These are phyloP conservation scores for Drosophila tropicalis DNA, from an alignment of 1,140 invertebrate genomes.

Conservation along the genomic window DNA sequence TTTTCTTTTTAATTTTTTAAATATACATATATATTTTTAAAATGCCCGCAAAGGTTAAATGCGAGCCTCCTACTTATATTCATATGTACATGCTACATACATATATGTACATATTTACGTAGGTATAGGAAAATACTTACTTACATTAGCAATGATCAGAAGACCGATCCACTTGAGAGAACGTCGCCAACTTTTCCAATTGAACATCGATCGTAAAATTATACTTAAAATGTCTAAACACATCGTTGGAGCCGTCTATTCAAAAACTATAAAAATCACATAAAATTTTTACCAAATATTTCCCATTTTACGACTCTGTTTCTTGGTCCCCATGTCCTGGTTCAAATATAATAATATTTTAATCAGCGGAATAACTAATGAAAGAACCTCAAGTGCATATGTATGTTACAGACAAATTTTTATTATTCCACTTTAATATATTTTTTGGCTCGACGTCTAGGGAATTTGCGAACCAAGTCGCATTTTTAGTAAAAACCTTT, in stretches of 20 bases:
- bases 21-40: constrained; percentile 16
- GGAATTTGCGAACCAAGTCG: constrained; percentile 52
- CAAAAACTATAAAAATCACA: constrained; percentile 75
- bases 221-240: constrained; percentile 76
- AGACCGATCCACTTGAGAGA: constrained; percentile 54
- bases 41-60: constrained; percentile 69
- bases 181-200: constrained; percentile 44
- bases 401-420: constrained; percentile 35
- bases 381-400: constrained; percentile 45
- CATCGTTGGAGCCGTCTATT: constrained; percentile 74
- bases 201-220: constrained; percentile 61
- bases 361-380: constrained; percentile 56
- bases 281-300: constrained; percentile 41
- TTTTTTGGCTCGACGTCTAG: constrained; percentile 66
- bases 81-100: too few species aligned
- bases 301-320: constrained; percentile 49
- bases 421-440: constrained; percentile 35
- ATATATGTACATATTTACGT: constrained; percentile 2
- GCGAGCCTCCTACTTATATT: constrained; percentile 27
- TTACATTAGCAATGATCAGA: constrained; percentile 5
- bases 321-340: constrained; percentile 61
- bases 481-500: constrained; percentile 48
- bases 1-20: constrained; percentile 37
- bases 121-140: constrained; percentile 3
- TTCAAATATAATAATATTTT: constrained; percentile 70